phyloP scores from a whole-genome alignment of 2,888 invertebrate species.

The Stegana nigrithorax region DNA sequence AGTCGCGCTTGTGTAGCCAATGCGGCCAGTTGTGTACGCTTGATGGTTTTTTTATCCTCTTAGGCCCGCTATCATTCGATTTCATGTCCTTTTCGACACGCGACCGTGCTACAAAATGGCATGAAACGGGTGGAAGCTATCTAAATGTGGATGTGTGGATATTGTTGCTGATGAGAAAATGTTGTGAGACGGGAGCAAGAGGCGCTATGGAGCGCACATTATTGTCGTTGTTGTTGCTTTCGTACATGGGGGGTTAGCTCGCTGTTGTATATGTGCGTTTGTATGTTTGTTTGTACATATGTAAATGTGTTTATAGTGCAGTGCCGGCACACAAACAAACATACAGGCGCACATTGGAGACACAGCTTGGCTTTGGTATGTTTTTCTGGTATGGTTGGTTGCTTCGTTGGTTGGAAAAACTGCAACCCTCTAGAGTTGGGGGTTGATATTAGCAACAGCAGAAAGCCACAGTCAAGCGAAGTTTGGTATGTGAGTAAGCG shows the following conservation, averaged over 20 bases:
- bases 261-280: not conserved
- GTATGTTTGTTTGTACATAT: constrained; percentile 14
- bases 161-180: not conserved
- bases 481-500: constrained; percentile 39
- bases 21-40: too few species aligned
- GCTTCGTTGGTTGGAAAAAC: constrained; percentile 49
- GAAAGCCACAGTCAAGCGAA: not conserved
- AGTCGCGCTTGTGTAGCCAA: too few species aligned
- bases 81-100: constrained; percentile 6
- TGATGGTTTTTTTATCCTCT: too few species aligned
- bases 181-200: not conserved
- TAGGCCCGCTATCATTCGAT: too few species aligned
- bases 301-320: constrained; percentile 53
- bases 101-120: constrained; percentile 53
- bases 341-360: constrained; percentile 14
- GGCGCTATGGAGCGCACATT: not conserved
- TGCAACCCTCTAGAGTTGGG: constrained; percentile 48
- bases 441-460: constrained; percentile 4
- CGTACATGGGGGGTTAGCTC: not conserved
- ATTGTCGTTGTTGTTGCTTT: not conserved
- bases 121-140: constrained; percentile 41
- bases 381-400: constrained; percentile 30
- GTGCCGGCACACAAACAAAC: constrained; percentile 38
- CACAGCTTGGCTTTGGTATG: constrained; percentile 1
- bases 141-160: constrained; percentile 36